Evolutionary conservation across 2,888 invertebrate genomes (phyloP), one percentile per base, ranked within the genome.

Genomic region (Drosophila colorata): DNA sequence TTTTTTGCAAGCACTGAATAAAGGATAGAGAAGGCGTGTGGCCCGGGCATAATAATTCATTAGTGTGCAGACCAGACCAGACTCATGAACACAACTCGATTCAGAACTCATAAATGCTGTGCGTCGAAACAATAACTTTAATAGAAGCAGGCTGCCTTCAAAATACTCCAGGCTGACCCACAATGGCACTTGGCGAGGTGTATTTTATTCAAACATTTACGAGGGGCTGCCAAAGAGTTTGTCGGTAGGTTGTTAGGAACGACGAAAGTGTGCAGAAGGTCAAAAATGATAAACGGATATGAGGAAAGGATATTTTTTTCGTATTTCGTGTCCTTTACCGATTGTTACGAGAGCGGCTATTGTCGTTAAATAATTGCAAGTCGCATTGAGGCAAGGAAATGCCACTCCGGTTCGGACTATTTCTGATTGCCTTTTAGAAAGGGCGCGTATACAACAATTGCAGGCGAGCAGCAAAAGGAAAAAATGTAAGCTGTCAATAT

Each of bases 281-380:
- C 90, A 90, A 84, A 90, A 88, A 89, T 89, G 90, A 89, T 89
- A 89, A 90, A 90, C 89, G 89, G 90, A 89, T 89, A 84, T 88
- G 87, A 80, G 79, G 48, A 83, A 82, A 77, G 90, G 78, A 84
- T 86, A 82, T 87, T 88, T 78, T 88, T 78, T 58, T 40, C 67
- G 63, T 46, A 59, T 59, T 76, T 71, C 70, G 73, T 71, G 71
- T 77, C 72, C 79, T 72, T 77, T 70, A 66, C 56, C 85, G 75
- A 75, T 78, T 74, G 75, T 73, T 78, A 59, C 64, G 57, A 66
- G 65, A 66, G 14, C 63, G 56, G 63, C 69, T 69, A 69, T 78
- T 74, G 78, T 71, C 78, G 68, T 78, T 87, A 85, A 89, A 87
- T 89, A 89, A 90, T 90, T 90, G 85, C 83, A 73, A 79, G 75